Evolutionary conservation across 2,113 vertebrate genomes (phyloP).

Genomic region (Corynorhinus townsendii): DNA sequence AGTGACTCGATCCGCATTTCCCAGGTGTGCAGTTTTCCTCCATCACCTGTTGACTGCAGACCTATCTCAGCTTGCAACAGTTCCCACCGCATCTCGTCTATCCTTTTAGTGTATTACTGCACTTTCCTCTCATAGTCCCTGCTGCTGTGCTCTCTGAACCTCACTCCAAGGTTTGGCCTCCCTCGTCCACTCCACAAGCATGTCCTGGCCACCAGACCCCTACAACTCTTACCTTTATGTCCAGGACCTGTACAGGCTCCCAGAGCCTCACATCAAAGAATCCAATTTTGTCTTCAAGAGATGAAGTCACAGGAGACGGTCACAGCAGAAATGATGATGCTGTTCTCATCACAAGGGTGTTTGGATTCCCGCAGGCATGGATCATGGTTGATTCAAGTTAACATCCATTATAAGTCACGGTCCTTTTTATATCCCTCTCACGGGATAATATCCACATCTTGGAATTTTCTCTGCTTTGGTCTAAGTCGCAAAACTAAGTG

Average conservation of each 20-base stretch:
- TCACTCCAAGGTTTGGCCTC: not conserved
- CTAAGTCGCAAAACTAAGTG: not conserved
- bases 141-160: not conserved
- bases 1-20: too few relatives aligned
- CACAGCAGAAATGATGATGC: not conserved
- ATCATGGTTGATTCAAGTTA: not conserved
- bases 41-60: not conserved
- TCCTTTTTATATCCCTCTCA: not conserved
- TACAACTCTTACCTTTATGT: too few relatives aligned
- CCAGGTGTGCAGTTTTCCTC: not conserved
- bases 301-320: not conserved
- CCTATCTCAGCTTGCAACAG: not conserved
- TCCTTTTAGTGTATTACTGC: too few relatives aligned
- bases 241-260: not conserved
- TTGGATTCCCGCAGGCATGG: accelerated
- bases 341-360: not conserved
- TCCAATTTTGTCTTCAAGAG: not conserved
- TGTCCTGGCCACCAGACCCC: accelerated
- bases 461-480: not conserved
- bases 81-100: not conserved
- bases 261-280: not conserved
- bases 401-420: not conserved
- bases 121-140: accelerated
- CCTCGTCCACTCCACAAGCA: not conserved
- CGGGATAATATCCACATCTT: not conserved